Conservation (phyloP, 2,113 vertebrate genomes). For the Merops nubicus region DNA sequence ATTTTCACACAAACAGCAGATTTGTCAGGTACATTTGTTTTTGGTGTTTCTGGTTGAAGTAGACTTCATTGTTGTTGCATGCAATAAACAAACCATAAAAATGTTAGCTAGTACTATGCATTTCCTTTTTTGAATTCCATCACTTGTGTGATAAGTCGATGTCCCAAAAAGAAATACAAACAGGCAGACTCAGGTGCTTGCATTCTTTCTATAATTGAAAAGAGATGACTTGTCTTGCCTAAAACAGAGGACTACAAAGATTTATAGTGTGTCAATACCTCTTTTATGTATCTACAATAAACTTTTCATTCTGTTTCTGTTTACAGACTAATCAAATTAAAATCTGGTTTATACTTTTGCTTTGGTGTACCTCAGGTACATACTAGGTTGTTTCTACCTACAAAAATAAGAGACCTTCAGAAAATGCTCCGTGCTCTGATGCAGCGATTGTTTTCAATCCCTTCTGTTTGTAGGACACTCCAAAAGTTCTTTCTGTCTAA, state of each 20-base stretch:
- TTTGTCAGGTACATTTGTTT: background rate
- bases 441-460: background rate
- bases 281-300: background rate
- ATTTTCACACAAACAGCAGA: constrained; percentile 36
- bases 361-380: background rate
- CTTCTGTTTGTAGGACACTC: background rate
- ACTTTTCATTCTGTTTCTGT: background rate
- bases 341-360: background rate
- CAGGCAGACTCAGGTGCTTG: background rate
- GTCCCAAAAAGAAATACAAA: background rate
- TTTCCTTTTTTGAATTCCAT: background rate
- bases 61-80: background rate
- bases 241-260: background rate
- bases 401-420: background rate
- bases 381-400: background rate
- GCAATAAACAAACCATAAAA: background rate
- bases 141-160: background rate
- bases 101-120: background rate
- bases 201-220: background rate
- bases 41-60: background rate
- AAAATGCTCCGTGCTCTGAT: background rate
- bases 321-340: background rate
- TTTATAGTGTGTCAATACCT: background rate
- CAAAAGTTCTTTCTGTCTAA: background rate
- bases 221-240: background rate